These are phyloP conservation scores for Papilio glaucus DNA, from an alignment of 1,140 invertebrate genomes.

Conservation along the genomic window DNA sequence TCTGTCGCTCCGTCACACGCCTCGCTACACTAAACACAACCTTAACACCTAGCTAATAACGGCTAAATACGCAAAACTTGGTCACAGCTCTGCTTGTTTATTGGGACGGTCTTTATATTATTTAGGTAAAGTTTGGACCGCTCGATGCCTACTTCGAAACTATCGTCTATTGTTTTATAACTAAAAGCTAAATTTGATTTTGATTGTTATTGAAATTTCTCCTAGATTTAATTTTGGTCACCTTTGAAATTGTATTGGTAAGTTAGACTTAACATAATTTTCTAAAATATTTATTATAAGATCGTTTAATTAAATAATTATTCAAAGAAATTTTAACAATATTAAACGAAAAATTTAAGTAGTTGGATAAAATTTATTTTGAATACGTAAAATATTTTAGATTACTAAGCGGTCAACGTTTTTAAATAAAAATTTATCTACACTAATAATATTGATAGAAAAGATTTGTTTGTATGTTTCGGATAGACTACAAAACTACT, in stretches of 20 bases:
- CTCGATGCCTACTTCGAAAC: slow-evolving; percentile 21
- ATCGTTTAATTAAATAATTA: too few relatives aligned
- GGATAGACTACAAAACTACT: too few relatives aligned
- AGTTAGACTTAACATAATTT: not conserved
- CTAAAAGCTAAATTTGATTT: not conserved
- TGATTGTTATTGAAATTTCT: not conserved
- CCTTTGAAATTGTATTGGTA: not conserved
- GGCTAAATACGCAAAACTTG: slow-evolving; percentile 46
- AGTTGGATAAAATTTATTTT: too few relatives aligned
- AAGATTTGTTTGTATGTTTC: too few relatives aligned
- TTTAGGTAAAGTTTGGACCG: slow-evolving; percentile 41
- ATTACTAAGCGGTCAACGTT: too few relatives aligned
- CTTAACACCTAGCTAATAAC: slow-evolving; percentile 70
- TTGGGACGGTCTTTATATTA: slow-evolving; percentile 29
- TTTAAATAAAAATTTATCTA: too few relatives aligned
- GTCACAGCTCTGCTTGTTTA: slow-evolving; percentile 18
- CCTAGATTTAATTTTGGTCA: not conserved
- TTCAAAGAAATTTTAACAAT: too few relatives aligned
- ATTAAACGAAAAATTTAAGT: too few relatives aligned
- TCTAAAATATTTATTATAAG: too few relatives aligned
- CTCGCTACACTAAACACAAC: slow-evolving; percentile 79
- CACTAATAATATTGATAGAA: too few relatives aligned
- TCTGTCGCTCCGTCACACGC: slow-evolving; percentile 74
- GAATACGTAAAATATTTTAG: too few relatives aligned
- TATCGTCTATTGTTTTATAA: not conserved